Evolutionary conservation across 2,888 invertebrate species (phyloP).

Genomic region (Alviniconcha strummeri): DNA sequence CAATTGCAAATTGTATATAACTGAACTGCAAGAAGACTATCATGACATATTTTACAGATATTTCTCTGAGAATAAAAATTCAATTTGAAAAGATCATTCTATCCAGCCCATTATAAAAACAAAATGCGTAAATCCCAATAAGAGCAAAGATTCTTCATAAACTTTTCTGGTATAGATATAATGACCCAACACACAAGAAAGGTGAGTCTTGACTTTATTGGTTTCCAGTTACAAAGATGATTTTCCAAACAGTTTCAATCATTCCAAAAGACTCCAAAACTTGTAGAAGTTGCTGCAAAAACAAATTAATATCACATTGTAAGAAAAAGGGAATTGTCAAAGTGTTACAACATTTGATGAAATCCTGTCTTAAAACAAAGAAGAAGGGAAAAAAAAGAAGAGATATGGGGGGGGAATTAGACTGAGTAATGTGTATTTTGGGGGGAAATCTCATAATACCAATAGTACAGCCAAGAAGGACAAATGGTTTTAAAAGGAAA

Average conservation of each 20-base stretch:
- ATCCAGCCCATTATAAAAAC: too few relatives aligned
- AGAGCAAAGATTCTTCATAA: too few relatives aligned
- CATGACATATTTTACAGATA: too few relatives aligned
- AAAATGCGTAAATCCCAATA: too few relatives aligned
- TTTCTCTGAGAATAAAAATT: too few relatives aligned
- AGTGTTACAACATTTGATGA: conserved; percentile 25
- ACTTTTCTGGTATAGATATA: too few relatives aligned
- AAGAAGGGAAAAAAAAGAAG: neutral
- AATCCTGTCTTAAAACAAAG: neutral
- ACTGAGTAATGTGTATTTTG: too few relatives aligned
- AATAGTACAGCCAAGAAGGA: neutral
- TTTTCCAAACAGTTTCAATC: conserved; percentile 2
- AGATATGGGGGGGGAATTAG: neutral
- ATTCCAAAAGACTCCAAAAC: conserved; percentile 23
- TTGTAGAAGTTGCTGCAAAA: conserved; percentile 23
- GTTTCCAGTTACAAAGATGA: conserved; percentile 19
- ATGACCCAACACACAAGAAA: neutral
- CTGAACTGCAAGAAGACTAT: too few relatives aligned
- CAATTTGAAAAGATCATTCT: too few relatives aligned
- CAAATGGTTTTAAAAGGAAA: neutral
- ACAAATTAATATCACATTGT: conserved; percentile 24
- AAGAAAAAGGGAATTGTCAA: conserved; percentile 26
- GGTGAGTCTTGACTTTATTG: neutral
- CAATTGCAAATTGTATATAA: too few relatives aligned
- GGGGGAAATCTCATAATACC: neutral